phyloP scores from a whole-genome alignment of 1,140 invertebrate species.

The Drosophila simulans region DNA sequence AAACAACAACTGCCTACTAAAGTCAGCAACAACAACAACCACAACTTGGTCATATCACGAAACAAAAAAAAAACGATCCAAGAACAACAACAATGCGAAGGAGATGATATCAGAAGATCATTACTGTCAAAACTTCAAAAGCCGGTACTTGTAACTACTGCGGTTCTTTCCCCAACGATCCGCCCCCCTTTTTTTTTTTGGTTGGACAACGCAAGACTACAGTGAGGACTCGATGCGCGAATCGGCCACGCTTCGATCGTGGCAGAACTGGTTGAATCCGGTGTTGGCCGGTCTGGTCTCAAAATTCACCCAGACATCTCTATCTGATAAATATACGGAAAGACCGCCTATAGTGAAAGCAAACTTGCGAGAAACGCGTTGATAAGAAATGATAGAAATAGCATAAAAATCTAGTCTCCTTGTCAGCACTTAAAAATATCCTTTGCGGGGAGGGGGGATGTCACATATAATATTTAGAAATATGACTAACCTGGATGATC shows the following conservation, averaged over 20 bases:
- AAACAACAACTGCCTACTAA: not conserved
- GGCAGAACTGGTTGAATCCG: slow-evolving; percentile 25
- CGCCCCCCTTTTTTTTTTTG: not conserved
- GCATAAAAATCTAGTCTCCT: too few species aligned
- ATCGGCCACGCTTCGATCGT: not conserved
- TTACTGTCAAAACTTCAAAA: slow-evolving; percentile 4
- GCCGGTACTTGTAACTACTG: not conserved
- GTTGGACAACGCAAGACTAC: not conserved
- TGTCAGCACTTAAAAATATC: too few species aligned
- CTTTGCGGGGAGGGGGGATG: too few species aligned
- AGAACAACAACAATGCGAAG: slow-evolving; percentile 3
- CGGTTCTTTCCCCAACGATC: not conserved
- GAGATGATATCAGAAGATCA: slow-evolving; percentile 29
- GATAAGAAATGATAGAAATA: not conserved
- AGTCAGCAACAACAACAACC: slow-evolving; percentile 2
- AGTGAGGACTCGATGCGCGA: slow-evolving; percentile 9
- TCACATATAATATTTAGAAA: too few species aligned
- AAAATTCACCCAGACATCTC: not conserved
- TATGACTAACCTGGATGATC: not conserved
- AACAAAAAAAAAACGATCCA: not conserved
- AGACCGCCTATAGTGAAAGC: slow-evolving; percentile 9
- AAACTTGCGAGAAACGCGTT: not conserved
- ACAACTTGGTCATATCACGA: slow-evolving; percentile 14
- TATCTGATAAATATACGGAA: not conserved
- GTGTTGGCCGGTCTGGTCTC: slow-evolving; percentile 9